Evolutionary conservation across 2,888 invertebrate genomes (phyloP).

Genomic region (Sthenelais limicola): DNA sequence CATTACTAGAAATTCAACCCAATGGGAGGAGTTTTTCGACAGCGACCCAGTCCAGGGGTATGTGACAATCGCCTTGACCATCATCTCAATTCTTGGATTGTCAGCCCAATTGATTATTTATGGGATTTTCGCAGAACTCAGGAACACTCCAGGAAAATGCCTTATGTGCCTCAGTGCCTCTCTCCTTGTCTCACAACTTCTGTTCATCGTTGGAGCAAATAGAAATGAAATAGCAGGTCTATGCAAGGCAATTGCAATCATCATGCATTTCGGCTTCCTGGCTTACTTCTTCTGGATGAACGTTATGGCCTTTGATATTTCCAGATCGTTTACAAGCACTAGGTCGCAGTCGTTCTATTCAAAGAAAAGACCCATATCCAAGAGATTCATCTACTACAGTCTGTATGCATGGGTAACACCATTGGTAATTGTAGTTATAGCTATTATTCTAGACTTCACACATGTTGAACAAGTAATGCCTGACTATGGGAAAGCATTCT

Average conservation of each 20-base stretch:
- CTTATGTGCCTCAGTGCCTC: conserved; percentile 23
- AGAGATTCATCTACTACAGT: conserved; percentile 5
- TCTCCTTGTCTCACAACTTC: conserved; percentile 20
- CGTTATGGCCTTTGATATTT: conserved; percentile 32
- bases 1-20: conserved; percentile 7
- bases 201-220: conserved; percentile 9
- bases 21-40: conserved; percentile 26
- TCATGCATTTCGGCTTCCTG: conserved; percentile 27
- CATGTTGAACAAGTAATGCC: conserved; percentile 9
- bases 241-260: conserved; percentile 25
- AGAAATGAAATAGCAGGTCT: conserved; percentile 1
- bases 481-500: conserved; percentile 41
- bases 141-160: conserved; percentile 34
- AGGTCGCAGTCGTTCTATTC: neutral
- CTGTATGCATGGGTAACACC: conserved; percentile 24
- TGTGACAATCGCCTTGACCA: conserved; percentile 12
- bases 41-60: conserved; percentile 12
- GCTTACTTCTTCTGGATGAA: conserved; percentile 42
- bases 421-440: neutral
- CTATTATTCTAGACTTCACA: neutral
- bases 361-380: neutral
- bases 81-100: conserved; percentile 30
- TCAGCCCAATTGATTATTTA: conserved; percentile 23
- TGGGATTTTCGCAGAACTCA: conserved; percentile 16
- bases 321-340: neutral